A percentile compares a stretch with the other conserved stretches of the same genome.
phyloP scores from a whole-genome alignment of 1,140 invertebrate genomes.

The Brachionus manjavacas region DNA sequence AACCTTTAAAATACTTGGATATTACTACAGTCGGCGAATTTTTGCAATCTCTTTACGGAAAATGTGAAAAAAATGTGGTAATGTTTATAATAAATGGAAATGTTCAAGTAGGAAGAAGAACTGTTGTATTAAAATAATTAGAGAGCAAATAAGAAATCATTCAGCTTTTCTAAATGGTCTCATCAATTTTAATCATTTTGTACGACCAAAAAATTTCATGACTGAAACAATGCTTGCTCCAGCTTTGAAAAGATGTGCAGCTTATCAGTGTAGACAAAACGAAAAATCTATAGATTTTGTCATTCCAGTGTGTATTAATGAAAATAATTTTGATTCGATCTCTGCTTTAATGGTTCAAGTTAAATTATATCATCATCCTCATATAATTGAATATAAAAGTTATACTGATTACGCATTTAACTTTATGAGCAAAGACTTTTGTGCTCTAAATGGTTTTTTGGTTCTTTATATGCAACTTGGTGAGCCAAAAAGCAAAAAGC shows the following conservation, averaged over 20 bases:
- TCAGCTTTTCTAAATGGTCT: background rate
- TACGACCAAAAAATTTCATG: background rate
- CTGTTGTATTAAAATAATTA: background rate
- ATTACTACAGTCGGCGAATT: background rate
- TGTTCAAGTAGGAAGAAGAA: background rate
- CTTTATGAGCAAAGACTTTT: background rate
- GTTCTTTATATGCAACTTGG: slow-evolving; percentile 7
- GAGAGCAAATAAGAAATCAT: background rate
- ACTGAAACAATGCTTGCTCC: background rate
- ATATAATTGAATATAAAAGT: background rate
- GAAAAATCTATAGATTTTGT: background rate
- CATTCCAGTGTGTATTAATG: background rate
- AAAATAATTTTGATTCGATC: background rate
- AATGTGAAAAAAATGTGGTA: background rate
- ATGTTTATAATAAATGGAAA: background rate
- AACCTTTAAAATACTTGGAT: background rate
- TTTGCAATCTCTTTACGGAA: background rate
- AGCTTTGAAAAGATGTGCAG: background rate
- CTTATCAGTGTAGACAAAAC: background rate
- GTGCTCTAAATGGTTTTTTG: background rate
- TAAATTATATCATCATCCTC: background rate
- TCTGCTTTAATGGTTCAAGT: background rate
- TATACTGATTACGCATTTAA: background rate
- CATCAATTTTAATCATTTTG: slow-evolving; percentile 17
- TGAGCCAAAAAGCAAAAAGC: background rate